Conservation (phyloP, 1,140 invertebrate species). For the Drosophila subobscura region DNA sequence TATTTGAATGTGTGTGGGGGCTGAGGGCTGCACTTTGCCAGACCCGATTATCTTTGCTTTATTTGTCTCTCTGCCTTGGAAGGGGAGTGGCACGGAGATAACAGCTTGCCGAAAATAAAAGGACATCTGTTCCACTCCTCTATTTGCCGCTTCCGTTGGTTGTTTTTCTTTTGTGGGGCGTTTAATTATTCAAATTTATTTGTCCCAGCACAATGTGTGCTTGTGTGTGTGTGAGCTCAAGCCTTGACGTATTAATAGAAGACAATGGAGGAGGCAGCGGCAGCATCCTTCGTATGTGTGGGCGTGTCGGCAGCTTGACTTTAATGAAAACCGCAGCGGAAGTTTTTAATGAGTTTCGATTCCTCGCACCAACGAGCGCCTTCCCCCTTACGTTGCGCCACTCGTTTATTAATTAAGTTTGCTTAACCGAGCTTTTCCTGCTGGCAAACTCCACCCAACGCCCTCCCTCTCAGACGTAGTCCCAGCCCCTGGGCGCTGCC, state of each 20-base stretch:
- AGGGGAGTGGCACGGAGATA: constrained; percentile 6
- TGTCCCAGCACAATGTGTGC: constrained; percentile 52
- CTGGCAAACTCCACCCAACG: neutral
- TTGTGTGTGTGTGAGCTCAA: constrained; percentile 25
- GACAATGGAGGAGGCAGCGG: constrained; percentile 15
- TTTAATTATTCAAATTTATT: constrained; percentile 82
- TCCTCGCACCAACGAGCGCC: constrained; percentile 64
- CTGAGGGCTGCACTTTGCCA: constrained; percentile 28
- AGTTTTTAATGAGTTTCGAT: constrained; percentile 82
- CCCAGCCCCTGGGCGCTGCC: constrained; percentile 5
- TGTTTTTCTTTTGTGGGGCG: constrained; percentile 51
- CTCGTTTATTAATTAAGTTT: constrained; percentile 78
- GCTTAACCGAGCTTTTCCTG: constrained; percentile 57
- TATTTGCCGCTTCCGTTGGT: constrained; percentile 16
- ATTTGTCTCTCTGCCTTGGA: constrained; percentile 53
- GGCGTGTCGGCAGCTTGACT: constrained; percentile 48
- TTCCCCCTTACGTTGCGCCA: constrained; percentile 31
- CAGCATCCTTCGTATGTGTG: constrained; percentile 6
- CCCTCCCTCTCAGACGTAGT: constrained; percentile 10
- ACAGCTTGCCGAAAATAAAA: constrained; percentile 61
- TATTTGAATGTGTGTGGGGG: constrained; percentile 9
- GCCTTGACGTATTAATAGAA: constrained; percentile 50
- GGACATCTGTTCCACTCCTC: constrained; percentile 63
- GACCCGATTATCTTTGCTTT: constrained; percentile 71
- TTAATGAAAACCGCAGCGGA: constrained; percentile 68